Base-by-base conservation (phyloP, 2,113 vertebrate species). In the Sphaerodactylus townsendi region DNA sequence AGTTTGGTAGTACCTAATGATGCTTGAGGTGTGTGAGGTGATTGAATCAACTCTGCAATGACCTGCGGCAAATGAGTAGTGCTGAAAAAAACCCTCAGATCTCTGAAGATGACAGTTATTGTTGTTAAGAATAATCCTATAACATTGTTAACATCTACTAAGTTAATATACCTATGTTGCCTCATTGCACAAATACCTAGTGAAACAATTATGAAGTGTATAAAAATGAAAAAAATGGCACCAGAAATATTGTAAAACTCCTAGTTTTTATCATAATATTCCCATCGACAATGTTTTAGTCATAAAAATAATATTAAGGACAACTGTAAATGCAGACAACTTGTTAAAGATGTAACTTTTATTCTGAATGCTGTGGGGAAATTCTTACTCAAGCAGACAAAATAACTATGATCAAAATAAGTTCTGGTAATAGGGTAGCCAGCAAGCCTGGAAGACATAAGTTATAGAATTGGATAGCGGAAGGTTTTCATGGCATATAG, bases 271-370 rank as follows among this genome's bases (percentile, higher is more conserved):
- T 90, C 79, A n/a, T 85, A 91, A 35, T 85, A 50, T 81, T 87
- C 86, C 84, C 88, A 87, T 84, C 88, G 88, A 88, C 85, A 83
- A 90, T 90, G 87, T 77, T 91, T 87, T 92, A 87, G 88, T 90
- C 86, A 76, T 35, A 17, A 73, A 85, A n/a, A 33, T 37, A 73
- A 79, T 66, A 50, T 21, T 44, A 80, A 85, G 70, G 68, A 79
- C 75, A 85, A 37, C 11, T 19, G n/a, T 37, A 85, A 73, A 65
- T 48, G 56, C 28, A 23, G 33, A 79, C 77, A 82, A 8, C 21
- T 74, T 56, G 59, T 82, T 82, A 73, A 15, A 25, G 39, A 74
- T n/a, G 10, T n/a, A 83, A 46, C 8, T 41, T 75, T 75, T 74
- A 75, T 74, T 66, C 41, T 48, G 28, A 79, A 23, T n/a, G 17